These are phyloP conservation scores for Sorex maritimensis DNA, from an alignment of 2,797 vertebrate genomes.

Conservation along the genomic window DNA sequence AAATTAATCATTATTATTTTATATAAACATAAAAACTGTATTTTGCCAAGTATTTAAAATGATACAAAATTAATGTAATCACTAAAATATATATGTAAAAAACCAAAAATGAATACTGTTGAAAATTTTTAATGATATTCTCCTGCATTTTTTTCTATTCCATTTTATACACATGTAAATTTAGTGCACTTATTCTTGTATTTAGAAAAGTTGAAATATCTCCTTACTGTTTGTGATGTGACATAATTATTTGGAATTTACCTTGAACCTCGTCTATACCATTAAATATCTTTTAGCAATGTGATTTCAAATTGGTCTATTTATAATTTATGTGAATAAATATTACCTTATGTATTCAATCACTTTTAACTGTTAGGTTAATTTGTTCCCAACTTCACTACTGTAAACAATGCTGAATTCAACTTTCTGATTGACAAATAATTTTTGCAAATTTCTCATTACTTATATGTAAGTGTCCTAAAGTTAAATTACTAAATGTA, in stretches of 20 bases:
- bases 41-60: slow-evolving; percentile 49
- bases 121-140: slow-evolving; percentile 2
- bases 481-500: slow-evolving; percentile 62
- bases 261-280: slow-evolving; percentile 27
- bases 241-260: slow-evolving; percentile 61
- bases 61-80: slow-evolving; percentile 32
- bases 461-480: slow-evolving; percentile 63
- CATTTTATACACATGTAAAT: not conserved
- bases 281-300: slow-evolving; percentile 65
- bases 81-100: not conserved
- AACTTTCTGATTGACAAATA: slow-evolving; percentile 60
- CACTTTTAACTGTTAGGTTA: slow-evolving; percentile 52
- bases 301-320: slow-evolving; percentile 30
- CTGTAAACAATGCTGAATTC: slow-evolving; percentile 64
- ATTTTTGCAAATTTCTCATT: slow-evolving; percentile 66
- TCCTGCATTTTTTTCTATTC: not conserved
- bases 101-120: slow-evolving; percentile 27
- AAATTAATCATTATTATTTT: slow-evolving; percentile 14
- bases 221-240: not conserved
- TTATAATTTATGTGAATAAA: slow-evolving; percentile 25
- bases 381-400: slow-evolving; percentile 28
- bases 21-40: slow-evolving; percentile 12
- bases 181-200: slow-evolving; percentile 17
- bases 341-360: slow-evolving; percentile 35
- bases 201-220: slow-evolving; percentile 46